These are phyloP conservation scores for Eidolon helvum DNA, from an alignment of 2,113 vertebrate species.

Conservation along the genomic window DNA sequence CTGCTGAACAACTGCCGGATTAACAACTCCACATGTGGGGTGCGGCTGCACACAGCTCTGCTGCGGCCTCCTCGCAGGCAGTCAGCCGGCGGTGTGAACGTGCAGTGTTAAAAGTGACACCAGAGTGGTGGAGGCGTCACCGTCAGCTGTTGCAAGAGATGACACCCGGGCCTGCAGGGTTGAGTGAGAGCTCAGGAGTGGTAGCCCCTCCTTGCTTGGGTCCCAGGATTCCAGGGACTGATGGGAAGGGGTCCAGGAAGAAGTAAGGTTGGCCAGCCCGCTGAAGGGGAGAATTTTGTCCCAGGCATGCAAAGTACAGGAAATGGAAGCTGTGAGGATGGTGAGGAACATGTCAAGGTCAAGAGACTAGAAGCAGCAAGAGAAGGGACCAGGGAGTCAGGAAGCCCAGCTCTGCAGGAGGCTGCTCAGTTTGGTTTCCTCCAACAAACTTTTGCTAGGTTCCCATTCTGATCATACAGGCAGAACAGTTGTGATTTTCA, in stretches of 20 bases:
- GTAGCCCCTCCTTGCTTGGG: constrained; percentile 44
- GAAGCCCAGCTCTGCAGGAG: not conserved
- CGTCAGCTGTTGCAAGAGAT: constrained; percentile 72
- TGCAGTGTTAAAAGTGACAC: constrained; percentile 78
- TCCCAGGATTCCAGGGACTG: constrained; percentile 15
- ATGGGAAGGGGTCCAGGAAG: not conserved
- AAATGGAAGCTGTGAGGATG: not conserved
- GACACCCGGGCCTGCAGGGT: constrained; percentile 67
- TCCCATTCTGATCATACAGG: not conserved
- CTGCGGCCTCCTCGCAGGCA: constrained; percentile 56
- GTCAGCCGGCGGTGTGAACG: constrained; percentile 65
- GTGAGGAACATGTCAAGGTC: not conserved
- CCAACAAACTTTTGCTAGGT: not conserved
- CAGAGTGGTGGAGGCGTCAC: constrained; percentile 59
- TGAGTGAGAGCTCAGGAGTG: constrained; percentile 57
- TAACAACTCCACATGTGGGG: constrained; percentile 69
- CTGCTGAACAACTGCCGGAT: constrained; percentile 65
- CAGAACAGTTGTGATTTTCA: not conserved
- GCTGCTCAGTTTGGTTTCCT: not conserved
- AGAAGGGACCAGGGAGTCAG: fast-evolving
- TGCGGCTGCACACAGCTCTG: constrained; percentile 44
- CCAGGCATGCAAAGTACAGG: not conserved
- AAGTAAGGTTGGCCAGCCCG: not conserved
- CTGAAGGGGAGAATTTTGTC: not conserved
- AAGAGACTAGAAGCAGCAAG: not conserved